Percentiles rank a stretch among this genome's conserved stretches.
Conservation (phyloP, 2,113 vertebrate genomes). For the Catharus fuscescens region DNA sequence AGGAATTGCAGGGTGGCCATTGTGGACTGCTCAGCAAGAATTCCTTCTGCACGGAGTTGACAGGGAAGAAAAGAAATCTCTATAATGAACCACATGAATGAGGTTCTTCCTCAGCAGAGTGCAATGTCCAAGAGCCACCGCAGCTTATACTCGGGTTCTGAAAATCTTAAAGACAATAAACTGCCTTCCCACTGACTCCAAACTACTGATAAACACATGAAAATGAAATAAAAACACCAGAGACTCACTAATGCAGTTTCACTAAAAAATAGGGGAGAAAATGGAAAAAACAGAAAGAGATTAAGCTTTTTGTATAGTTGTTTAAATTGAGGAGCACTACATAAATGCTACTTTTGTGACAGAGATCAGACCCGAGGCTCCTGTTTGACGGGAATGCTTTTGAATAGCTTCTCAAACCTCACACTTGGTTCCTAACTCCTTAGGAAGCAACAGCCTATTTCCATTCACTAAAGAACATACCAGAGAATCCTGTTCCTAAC, state of each 20-base stretch:
- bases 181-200: neutral
- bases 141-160: neutral
- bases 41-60: neutral
- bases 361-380: neutral
- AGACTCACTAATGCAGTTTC: neutral
- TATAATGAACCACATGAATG: slow-evolving; percentile 19
- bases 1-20: neutral
- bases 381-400: neutral
- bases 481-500: neutral
- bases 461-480: neutral
- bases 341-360: neutral
- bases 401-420: neutral
- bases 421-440: neutral
- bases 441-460: neutral
- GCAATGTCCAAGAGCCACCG: neutral
- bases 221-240: neutral
- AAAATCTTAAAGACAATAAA: neutral
- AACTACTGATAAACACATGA: neutral
- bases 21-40: slow-evolving; percentile 1
- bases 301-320: neutral
- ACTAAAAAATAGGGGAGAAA: rapidly evolving
- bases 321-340: neutral
- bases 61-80: neutral
- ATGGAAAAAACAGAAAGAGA: rapidly evolving
- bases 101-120: neutral